Percentiles rank a stretch among this genome's conserved stretches.
phyloP scores from a whole-genome alignment of 2,113 vertebrate species.

The Megaceryle torquata region DNA sequence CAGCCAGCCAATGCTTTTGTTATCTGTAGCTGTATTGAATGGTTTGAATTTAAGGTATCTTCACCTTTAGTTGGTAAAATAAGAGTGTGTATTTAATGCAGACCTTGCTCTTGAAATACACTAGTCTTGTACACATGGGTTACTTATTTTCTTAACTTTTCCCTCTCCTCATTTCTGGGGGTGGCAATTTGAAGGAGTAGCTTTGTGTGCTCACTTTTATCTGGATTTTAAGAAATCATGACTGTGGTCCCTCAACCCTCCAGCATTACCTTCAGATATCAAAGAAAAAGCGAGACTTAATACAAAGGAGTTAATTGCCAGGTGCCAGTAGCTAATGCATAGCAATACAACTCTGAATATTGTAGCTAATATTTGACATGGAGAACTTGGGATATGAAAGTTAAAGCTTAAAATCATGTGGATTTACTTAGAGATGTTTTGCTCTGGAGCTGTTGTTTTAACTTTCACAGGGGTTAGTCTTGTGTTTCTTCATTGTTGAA shows the following conservation, averaged over 20 bases:
- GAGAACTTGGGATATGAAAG: background rate
- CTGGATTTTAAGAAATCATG: background rate
- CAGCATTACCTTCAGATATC: background rate
- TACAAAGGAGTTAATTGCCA: background rate
- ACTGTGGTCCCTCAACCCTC: background rate
- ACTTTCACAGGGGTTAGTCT: background rate
- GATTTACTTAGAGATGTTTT: background rate
- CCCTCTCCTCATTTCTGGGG: background rate
- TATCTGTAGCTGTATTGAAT: background rate
- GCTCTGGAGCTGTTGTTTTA: background rate
- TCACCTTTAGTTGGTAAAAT: background rate
- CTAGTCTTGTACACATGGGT: background rate
- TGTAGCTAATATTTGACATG: background rate
- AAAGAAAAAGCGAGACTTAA: background rate
- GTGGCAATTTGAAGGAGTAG: background rate
- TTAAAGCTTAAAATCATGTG: background rate
- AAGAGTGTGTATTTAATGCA: background rate
- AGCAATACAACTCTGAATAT: background rate
- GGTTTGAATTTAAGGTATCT: background rate
- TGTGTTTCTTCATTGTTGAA: background rate
- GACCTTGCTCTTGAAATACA: background rate
- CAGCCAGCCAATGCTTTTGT: background rate
- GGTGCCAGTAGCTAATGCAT: background rate
- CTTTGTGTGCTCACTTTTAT: background rate
- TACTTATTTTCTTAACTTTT: background rate